Base-by-base conservation (phyloP, 1,140 invertebrate genomes). In the Sitophilus oryzae region DNA sequence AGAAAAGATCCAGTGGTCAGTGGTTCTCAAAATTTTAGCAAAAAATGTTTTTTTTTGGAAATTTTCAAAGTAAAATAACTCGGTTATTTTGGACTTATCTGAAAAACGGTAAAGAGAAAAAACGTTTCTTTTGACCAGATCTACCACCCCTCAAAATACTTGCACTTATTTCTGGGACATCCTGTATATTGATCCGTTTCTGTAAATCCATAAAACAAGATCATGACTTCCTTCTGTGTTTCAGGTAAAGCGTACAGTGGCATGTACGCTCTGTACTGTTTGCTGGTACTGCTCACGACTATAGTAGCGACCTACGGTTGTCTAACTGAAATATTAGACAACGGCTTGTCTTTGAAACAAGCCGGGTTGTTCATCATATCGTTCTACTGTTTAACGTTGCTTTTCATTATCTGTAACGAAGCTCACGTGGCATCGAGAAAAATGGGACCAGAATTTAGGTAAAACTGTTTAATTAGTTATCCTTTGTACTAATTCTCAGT, bases 221-320 rank as follows among this genome's bases (percentile, higher is more conserved):
- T 10, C 3, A 5, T 10, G 4, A 5, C 11, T 41, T 41, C n/a
- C 35, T 48, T 37, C 18, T 50, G 34, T 8, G 8, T 46, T 54
- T n/a, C 64, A 78, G 77, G 79, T 34, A 74, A 78, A 37, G 82
- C 82, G 2, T 84, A 84, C 64, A 82, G 81, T 18, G 83, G 83
- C 57, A 83, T 84, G 81, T 84, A 84, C 58, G 81, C 79, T 11
- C 80, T 84, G 63, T 83, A 82, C 64, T 84, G 82, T 58, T 73
- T 83, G 64, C 76, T 84, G 0, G 82, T 84, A 25, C 79, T 84
- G 63, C 79, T 84, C 58, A 84, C 82, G 2, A 83, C 81, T 3
- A 83, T 82, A 15, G 82, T 83, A 35, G 82, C 82, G 3, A 73
- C 79, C 10, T 84, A 83, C 55, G 82, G 82, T 1, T 77, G 76